Conservation (phyloP, 1,140 invertebrate species). For the Caenorhabditis elegans region DNA sequence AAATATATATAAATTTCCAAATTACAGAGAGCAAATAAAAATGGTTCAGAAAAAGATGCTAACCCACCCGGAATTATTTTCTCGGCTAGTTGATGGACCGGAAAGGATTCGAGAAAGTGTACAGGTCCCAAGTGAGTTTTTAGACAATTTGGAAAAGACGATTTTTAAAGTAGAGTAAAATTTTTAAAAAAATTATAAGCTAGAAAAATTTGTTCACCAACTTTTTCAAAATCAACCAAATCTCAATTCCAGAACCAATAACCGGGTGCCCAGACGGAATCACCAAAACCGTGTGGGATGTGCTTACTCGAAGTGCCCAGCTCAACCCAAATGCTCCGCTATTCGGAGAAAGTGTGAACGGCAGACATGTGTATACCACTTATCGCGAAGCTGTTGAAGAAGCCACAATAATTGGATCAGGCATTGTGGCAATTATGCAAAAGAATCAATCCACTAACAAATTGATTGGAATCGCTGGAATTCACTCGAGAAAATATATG, state of each 20-base stretch:
- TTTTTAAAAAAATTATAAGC: background rate
- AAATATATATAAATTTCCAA: background rate
- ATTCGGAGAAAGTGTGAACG: slow-evolving; percentile 34
- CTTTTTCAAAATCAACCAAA: background rate
- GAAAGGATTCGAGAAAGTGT: slow-evolving; percentile 15
- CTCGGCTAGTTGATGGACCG: background rate
- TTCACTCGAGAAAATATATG: slow-evolving; percentile 52
- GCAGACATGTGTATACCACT: slow-evolving; percentile 18
- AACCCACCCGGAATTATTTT: background rate
- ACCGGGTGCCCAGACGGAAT: slow-evolving; percentile 33
- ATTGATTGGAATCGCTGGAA: slow-evolving; percentile 48
- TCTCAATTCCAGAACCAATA: slow-evolving; percentile 41
- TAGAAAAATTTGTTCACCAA: too few relatives aligned
- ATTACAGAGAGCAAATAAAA: background rate
- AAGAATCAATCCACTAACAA: slow-evolving; percentile 32
- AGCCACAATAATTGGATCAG: slow-evolving; percentile 46
- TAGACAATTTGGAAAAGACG: too few relatives aligned
- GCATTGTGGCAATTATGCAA: slow-evolving; percentile 36
- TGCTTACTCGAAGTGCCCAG: slow-evolving; percentile 40
- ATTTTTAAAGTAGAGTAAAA: too few relatives aligned
- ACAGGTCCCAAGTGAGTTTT: background rate
- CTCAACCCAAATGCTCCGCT: slow-evolving; percentile 35
- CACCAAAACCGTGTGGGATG: slow-evolving; percentile 48
- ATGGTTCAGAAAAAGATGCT: slow-evolving; percentile 7
- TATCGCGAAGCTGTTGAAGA: slow-evolving; percentile 36